Percentiles rank a stretch among this genome's conserved stretches.
Conservation (phyloP, 2,113 vertebrate species). For the Athene noctua region DNA sequence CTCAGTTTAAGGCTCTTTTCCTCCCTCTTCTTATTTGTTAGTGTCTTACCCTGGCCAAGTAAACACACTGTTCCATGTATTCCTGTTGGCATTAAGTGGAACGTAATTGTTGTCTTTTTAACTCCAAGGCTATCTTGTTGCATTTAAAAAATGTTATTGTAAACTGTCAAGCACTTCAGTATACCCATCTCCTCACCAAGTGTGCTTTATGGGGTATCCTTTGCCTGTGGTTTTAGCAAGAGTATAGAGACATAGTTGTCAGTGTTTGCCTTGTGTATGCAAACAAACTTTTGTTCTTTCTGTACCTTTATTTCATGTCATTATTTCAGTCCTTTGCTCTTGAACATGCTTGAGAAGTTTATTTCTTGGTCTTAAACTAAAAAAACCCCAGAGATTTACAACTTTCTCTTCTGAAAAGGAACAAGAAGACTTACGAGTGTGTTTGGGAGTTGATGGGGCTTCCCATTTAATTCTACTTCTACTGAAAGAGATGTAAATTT, state of each 20-base stretch:
- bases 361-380: background rate
- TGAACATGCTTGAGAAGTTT: background rate
- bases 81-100: background rate
- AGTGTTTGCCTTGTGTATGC: background rate
- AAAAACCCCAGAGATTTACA: background rate
- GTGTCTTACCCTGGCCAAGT: background rate
- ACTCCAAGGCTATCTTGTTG: background rate
- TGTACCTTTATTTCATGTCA: background rate
- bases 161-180: background rate
- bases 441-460: background rate
- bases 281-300: background rate
- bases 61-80: background rate
- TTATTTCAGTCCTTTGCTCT: background rate
- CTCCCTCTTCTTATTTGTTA: conserved; percentile 22
- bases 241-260: background rate
- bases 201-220: background rate
- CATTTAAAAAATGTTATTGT: background rate
- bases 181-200: background rate
- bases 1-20: conserved; percentile 9
- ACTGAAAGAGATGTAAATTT: background rate
- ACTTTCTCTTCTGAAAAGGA: background rate
- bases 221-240: background rate
- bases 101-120: background rate
- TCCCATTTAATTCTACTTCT: background rate
- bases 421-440: background rate